Base-by-base conservation (phyloP, 2,113 vertebrate genomes). In the Jaculus jaculus region DNA sequence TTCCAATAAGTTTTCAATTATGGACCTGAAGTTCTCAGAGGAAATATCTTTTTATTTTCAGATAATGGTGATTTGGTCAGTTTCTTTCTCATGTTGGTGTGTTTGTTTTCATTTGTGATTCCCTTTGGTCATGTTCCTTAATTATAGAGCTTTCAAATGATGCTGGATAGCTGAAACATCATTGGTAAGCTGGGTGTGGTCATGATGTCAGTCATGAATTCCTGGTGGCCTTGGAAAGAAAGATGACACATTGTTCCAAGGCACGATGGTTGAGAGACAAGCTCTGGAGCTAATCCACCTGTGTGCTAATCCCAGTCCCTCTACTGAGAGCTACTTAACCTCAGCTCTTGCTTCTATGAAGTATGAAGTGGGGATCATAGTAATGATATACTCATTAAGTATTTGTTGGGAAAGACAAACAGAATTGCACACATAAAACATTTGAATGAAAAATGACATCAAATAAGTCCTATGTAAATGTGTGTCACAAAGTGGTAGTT, bases 1-100 rank as follows among this genome's bases (percentile, higher is more conserved):
- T 94, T 87, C 32, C 73, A 73, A 79, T 87, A 88, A 77, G 66
- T 90, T 95, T 89, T 26, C 37, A 54, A 6, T 28, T 61, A 65
- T 89, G 61, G 82, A 63, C 47, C 32, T 28, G 34, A 86, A 61
- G 90, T 92, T 84, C 54, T 34, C 28, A 61, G 60, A 26, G 71
- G 83, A 71, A 77, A 72, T 85, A 72, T 68, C 54, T 54, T 58
- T 82, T 83, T 69, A 34, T 20, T 60, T 89, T 47, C 24, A 81
- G 73, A 81, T 47, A 85, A 42, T 72, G 11, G 15, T 23, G 58
- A 69, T 72, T 32, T 65, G 65, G 34, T 71, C 24, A 65, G 58
- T 4, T 77, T 71, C 74, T 34, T 75, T 81, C n/a, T 75, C 32
- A 37, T 75, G 39, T 58, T 60, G 34, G 18, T 30, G 1, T 15